A percentile compares a stretch with the other conserved stretches of the same genome.
Evolutionary conservation across 2,888 invertebrate species (phyloP).

Genomic region (Frankliniella intonsa): DNA sequence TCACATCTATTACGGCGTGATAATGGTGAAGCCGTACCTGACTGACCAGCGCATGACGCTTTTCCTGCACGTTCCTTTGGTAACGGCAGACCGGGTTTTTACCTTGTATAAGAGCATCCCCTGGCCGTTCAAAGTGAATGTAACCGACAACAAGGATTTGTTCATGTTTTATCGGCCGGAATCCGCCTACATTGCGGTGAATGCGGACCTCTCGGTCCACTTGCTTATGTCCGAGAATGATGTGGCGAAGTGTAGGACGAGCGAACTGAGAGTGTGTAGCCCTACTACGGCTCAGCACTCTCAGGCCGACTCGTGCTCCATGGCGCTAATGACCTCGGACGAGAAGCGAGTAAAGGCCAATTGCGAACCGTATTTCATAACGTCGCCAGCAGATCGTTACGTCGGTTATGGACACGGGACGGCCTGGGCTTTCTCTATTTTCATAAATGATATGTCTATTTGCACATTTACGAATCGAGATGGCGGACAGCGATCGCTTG

Average conservation of each 20-base stretch:
- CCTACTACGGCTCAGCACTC: not conserved
- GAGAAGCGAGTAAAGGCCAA: not conserved
- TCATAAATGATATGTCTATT: too few species aligned
- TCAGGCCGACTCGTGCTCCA: not conserved
- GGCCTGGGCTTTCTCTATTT: not conserved
- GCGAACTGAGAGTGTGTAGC: not conserved
- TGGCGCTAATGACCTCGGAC: not conserved
- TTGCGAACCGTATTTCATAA: not conserved
- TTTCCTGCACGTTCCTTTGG: not conserved
- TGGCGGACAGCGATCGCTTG: too few species aligned
- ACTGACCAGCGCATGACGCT: not conserved
- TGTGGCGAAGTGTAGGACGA: not conserved
- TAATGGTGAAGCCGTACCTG: not conserved
- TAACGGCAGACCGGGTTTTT: not conserved
- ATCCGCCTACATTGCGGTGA: not conserved
- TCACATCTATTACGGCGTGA: not conserved
- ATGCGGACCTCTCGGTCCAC: not conserved
- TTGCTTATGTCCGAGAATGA: not conserved
- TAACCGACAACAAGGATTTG: not conserved
- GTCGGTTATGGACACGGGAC: not conserved
- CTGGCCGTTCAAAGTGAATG: not conserved
- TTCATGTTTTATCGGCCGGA: not conserved
- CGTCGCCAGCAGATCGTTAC: not conserved
- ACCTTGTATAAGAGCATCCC: not conserved
- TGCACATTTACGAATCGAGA: too few species aligned